Conservation (phyloP, 2,888 invertebrate genomes). For the Lasioglossum morio region DNA sequence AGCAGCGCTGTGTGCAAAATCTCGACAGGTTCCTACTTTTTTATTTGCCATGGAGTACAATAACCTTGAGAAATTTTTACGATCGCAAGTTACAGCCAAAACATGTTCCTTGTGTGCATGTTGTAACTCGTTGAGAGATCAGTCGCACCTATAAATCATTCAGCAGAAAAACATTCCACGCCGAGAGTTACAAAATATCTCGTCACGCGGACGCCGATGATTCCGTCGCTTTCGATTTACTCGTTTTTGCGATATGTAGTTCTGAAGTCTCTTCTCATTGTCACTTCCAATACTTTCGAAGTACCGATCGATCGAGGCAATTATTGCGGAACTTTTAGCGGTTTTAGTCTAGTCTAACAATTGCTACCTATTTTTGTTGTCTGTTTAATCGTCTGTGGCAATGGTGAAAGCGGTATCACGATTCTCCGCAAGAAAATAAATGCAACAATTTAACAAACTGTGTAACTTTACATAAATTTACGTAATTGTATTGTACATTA, state of each 20-base stretch:
- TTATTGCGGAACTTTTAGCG: neutral
- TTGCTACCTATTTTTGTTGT: neutral
- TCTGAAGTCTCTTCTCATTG: neutral
- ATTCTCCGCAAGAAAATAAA: neutral
- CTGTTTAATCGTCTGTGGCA: neutral
- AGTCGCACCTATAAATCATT: conserved; percentile 48
- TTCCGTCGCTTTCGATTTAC: conserved; percentile 24
- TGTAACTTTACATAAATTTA: neutral
- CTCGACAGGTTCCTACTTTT: neutral
- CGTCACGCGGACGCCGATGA: conserved; percentile 23
- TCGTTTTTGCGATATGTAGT: conserved; percentile 16
- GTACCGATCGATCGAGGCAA: too few relatives aligned
- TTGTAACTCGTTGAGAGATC: conserved; percentile 39
- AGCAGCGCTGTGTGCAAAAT: neutral
- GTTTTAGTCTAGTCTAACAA: neutral
- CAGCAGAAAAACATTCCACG: conserved; percentile 33
- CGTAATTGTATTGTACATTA: neutral
- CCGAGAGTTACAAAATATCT: conserved; percentile 23
- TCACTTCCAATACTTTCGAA: neutral
- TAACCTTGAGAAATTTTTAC: conserved; percentile 30
- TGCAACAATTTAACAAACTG: neutral
- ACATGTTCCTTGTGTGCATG: conserved; percentile 23
- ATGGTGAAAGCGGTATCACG: neutral
- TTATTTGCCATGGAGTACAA: conserved; percentile 8
- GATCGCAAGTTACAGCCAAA: conserved; percentile 15